Percentiles rank a stretch among this genome's conserved stretches.
Evolutionary conservation across 2,888 invertebrate species (phyloP).

Genomic region (Drosophila nigricruria): DNA sequence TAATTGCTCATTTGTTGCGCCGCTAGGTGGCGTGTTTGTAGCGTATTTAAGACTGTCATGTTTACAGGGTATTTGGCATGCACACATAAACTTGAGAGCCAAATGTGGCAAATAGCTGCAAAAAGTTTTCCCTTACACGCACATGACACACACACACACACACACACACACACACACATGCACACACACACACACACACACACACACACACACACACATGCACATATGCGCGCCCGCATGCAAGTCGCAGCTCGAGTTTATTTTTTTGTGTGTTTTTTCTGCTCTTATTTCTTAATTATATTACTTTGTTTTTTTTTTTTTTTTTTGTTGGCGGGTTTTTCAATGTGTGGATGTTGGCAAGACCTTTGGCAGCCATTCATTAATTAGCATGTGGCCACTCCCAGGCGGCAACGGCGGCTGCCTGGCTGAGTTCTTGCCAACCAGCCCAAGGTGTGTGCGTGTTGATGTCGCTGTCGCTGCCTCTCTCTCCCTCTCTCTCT

Average conservation of each 20-base stretch:
- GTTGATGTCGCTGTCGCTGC: neutral
- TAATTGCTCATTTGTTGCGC: constrained; percentile 34
- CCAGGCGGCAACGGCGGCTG: constrained; percentile 44
- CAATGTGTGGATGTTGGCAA: constrained; percentile 35
- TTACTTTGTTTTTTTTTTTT: constrained; percentile 19
- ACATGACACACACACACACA: constrained; percentile 8
- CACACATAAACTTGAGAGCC: constrained; percentile 22
- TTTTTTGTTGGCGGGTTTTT: constrained; percentile 4
- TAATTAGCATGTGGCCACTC: constrained; percentile 78
- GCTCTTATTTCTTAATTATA: constrained; percentile 24
- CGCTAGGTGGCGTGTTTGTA: constrained; percentile 26
- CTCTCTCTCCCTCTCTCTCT: neutral
- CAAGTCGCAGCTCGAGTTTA: constrained; percentile 50
- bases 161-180: constrained; percentile 6
- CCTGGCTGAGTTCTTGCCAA: constrained; percentile 25
- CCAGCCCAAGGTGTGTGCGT: constrained; percentile 19
- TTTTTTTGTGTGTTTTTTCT: constrained; percentile 22
- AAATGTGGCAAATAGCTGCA: constrained; percentile 30
- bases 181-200: constrained; percentile 10
- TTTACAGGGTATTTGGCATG: constrained; percentile 46
- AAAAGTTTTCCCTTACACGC: constrained; percentile 41
- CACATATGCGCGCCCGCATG: constrained; percentile 57
- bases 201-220: constrained; percentile 6
- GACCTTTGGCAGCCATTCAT: constrained; percentile 69
- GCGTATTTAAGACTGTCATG: constrained; percentile 20